These are phyloP conservation scores for Acleris literana DNA, from an alignment of 2,888 invertebrate species.

Conservation along the genomic window DNA sequence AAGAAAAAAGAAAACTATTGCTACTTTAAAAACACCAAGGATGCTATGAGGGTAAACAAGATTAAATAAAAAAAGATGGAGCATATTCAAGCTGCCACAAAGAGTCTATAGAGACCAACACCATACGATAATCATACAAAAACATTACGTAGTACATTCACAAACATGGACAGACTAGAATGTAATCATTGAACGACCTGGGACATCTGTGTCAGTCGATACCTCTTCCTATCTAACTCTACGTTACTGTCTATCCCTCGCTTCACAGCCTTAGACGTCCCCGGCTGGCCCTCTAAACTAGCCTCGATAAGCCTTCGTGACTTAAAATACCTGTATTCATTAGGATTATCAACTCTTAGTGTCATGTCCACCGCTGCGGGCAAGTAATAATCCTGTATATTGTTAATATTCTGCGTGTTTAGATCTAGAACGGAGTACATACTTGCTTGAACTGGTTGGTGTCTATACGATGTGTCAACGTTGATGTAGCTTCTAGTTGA, in stretches of 20 bases:
- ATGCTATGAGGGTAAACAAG: too few relatives aligned
- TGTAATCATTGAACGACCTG: conserved; percentile 72
- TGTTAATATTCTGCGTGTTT: conserved; percentile 48
- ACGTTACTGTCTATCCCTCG: conserved; percentile 61
- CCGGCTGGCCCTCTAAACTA: conserved; percentile 59
- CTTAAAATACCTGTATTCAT: conserved; percentile 66
- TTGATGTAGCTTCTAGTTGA: conserved; percentile 52
- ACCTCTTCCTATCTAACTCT: conserved; percentile 70
- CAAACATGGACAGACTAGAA: conserved; percentile 51
- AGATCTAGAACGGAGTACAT: conserved; percentile 60
- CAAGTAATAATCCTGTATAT: conserved; percentile 54
- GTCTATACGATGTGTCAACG: conserved; percentile 54
- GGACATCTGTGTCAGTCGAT: conserved; percentile 67
- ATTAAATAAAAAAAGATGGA: too few relatives aligned
- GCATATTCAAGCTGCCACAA: neutral
- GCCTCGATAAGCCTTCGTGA: conserved; percentile 67
- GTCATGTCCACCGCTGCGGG: conserved; percentile 61
- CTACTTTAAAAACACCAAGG: too few relatives aligned
- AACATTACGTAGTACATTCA: conserved; percentile 17
- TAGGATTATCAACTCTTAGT: conserved; percentile 57
- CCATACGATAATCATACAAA: neutral
- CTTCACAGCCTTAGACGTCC: conserved; percentile 68
- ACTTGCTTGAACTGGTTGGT: conserved; percentile 48
- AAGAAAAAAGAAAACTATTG: too few relatives aligned
- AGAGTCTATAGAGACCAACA: neutral